Evolutionary conservation across 2,888 invertebrate genomes (phyloP).

Genomic region (Drosophila neoperkinsi): DNA sequence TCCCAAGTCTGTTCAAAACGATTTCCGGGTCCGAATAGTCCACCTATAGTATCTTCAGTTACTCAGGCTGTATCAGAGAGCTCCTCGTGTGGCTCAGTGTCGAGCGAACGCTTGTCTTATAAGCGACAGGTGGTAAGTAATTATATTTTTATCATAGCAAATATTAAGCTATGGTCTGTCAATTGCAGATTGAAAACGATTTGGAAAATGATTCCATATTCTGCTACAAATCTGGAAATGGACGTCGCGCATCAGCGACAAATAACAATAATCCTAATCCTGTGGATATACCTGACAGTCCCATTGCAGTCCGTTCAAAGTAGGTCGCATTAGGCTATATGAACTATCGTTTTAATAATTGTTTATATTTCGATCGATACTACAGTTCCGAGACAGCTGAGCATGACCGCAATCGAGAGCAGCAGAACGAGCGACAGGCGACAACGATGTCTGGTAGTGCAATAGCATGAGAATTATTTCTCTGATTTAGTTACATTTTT

Average conservation of each 20-base stretch:
- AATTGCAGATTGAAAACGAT: constrained; percentile 84
- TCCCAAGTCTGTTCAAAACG: constrained; percentile 90
- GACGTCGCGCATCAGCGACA: constrained; percentile 84
- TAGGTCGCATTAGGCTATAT: constrained; percentile 54
- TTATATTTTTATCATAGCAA: too few relatives aligned
- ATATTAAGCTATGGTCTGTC: constrained; percentile 1
- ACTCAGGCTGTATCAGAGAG: constrained; percentile 86
- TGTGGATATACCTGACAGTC: constrained; percentile 83
- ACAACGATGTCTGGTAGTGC: constrained; percentile 86
- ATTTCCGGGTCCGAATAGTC: constrained; percentile 85
- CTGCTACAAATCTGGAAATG: constrained; percentile 84
- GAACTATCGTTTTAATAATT: background rate
- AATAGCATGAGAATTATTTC: constrained; percentile 86
- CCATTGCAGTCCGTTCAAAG: constrained; percentile 85
- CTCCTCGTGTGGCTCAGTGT: constrained; percentile 85
- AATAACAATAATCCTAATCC: constrained; percentile 85
- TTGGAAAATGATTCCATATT: constrained; percentile 84
- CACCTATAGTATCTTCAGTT: constrained; percentile 84
- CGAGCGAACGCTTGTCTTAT: constrained; percentile 85
- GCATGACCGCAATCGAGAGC: constrained; percentile 84
- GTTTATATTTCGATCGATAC: background rate
- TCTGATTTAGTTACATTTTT: constrained; percentile 86
- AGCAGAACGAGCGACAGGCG: constrained; percentile 85
- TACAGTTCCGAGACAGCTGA: constrained; percentile 85
- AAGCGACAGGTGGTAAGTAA: constrained; percentile 83